These are phyloP conservation scores for Nibea coibor DNA, from an alignment of 2,113 vertebrate genomes.

Conservation along the genomic window DNA sequence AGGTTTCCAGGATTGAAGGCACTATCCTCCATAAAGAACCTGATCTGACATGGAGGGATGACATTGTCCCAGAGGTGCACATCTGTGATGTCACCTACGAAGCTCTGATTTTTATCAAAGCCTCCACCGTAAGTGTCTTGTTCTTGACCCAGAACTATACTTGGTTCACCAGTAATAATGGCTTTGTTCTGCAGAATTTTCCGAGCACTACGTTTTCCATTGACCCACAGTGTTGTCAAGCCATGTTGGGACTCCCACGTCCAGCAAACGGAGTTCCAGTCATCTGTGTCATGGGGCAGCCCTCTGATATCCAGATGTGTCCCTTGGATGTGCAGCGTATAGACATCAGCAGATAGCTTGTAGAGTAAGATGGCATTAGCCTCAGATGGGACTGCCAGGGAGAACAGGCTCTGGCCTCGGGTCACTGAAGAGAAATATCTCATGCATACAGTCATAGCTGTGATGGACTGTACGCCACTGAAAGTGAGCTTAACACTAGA, in stretches of 20 bases:
- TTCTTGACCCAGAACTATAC: constrained; percentile 14
- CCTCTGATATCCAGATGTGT: background rate
- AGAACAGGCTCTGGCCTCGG: background rate
- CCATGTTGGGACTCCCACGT: background rate
- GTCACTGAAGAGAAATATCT: background rate
- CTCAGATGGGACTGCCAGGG: background rate
- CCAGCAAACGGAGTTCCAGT: constrained; percentile 17
- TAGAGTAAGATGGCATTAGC: background rate
- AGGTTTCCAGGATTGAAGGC: constrained; percentile 7
- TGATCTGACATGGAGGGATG: constrained; percentile 15
- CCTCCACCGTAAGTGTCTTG: constrained; percentile 31
- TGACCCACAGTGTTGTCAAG: background rate
- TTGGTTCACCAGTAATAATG: background rate
- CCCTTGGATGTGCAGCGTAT: background rate
- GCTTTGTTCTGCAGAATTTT: background rate
- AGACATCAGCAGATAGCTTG: background rate
- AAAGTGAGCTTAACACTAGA: background rate
- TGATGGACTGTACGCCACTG: background rate
- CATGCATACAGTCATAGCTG: background rate
- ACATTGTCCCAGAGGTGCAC: constrained; percentile 33
- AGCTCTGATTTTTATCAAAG: background rate
- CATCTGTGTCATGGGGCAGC: background rate
- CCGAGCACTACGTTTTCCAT: background rate
- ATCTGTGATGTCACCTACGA: constrained; percentile 30
- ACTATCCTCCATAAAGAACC: background rate